Base-by-base conservation (phyloP, 2,113 vertebrate species). In the Podarcis muralis region DNA sequence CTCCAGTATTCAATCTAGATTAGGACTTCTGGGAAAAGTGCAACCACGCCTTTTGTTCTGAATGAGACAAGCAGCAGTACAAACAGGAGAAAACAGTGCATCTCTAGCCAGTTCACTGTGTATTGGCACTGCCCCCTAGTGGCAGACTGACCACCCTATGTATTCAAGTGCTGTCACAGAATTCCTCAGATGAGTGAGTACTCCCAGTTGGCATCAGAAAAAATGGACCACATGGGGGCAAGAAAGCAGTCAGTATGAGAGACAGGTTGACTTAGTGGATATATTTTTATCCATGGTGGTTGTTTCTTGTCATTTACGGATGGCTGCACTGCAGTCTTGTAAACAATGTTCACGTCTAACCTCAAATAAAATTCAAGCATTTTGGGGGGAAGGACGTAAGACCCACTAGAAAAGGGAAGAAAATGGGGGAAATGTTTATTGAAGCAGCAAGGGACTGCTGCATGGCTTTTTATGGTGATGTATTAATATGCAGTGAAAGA, bases 101-200 rank as follows among this genome's bases (percentile, higher is more conserved):
- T 79, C 71, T 53, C 78, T 84, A 81, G 27, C 72, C 11, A 25
- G 32, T 79, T n/a, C 78, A 86, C 82, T 3, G 78, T 8, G 80
- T 57, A 76, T 85, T 88, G 74, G 59, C 90, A 86, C 88, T 93
- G 90, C 94, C 95, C 95, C 62, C 96, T 95, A 89, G 93, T 94
- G 94, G 96, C 87, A 94, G 2, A 88, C 13, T 91, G 53, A 43
- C 81, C 75, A 79, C 40, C 59, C 78, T 62, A 16, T 30, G 15
- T 25, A 12, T 30, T 53, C 32, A 30, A 27, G 1, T 37, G 25
- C 22, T 62, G 15, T 57, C 40, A 53, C 48, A 69, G 40, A 71
- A 2, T 71, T 84, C 48, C 15, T 6, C 30, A 81, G 40, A 68
- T 27, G 30, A 65, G 23, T 16, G 30, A 65, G 23, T 25, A 43